phyloP scores from a whole-genome alignment of 2,888 invertebrate species.

The Macrosoma leucophasiata region DNA sequence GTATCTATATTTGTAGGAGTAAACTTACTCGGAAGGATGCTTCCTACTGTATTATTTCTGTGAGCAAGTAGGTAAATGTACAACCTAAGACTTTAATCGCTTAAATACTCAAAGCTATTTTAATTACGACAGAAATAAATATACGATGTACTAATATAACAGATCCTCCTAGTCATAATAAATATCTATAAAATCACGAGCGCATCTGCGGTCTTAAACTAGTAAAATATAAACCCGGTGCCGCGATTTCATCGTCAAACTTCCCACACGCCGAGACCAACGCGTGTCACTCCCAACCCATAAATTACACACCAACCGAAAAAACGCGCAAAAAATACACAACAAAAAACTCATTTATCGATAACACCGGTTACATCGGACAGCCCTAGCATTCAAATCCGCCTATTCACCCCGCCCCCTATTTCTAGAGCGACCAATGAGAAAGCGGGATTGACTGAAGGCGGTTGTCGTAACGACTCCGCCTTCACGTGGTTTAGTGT shows the following conservation, averaged over 20 bases:
- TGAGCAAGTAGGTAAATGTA: too few relatives aligned
- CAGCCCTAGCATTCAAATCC: conserved; percentile 51
- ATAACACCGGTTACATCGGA: conserved; percentile 44
- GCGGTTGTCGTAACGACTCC: conserved; percentile 42
- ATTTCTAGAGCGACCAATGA: conserved; percentile 45
- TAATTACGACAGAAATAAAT: too few relatives aligned
- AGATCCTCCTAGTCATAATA: too few relatives aligned
- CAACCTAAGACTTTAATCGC: too few relatives aligned
- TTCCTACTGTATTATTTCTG: too few relatives aligned
- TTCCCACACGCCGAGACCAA: conserved; percentile 42
- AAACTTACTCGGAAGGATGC: too few relatives aligned
- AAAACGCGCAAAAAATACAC: conserved; percentile 39
- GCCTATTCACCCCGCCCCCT: conserved; percentile 55
- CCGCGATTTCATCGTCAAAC: conserved; percentile 39
- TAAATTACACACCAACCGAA: conserved; percentile 55
- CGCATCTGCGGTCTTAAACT: conserved; percentile 11
- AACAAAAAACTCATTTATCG: conserved; percentile 59
- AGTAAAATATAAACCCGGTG: conserved; percentile 24
- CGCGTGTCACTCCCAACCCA: conserved; percentile 54
- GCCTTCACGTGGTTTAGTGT: conserved; percentile 59
- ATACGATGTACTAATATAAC: too few relatives aligned
- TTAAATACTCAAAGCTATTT: too few relatives aligned
- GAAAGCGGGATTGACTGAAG: conserved; percentile 32
- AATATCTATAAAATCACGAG: conserved; percentile 8
- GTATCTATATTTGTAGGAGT: too few relatives aligned